Percentiles rank a stretch among this genome's conserved stretches.
These are phyloP conservation scores for Camelus dromedarius DNA, from an alignment of 2,113 vertebrate species.

Conservation along the genomic window DNA sequence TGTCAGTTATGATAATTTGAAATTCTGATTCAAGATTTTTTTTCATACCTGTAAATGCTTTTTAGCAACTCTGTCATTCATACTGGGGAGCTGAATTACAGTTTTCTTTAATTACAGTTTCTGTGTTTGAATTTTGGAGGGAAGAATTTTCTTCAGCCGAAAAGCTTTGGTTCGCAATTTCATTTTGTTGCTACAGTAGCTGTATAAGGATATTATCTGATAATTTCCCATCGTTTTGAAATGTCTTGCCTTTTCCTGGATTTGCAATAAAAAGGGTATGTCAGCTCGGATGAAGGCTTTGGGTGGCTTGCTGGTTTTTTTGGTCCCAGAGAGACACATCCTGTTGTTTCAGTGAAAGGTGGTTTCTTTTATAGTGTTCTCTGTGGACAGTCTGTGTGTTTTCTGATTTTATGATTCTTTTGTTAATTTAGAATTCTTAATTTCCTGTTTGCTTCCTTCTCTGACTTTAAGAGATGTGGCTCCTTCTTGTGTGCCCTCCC, in stretches of 20 bases:
- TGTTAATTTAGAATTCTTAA: not conserved
- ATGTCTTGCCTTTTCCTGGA: not conserved
- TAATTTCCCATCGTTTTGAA: not conserved
- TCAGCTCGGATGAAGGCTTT: not conserved
- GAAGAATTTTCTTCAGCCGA: not conserved
- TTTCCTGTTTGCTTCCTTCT: not conserved
- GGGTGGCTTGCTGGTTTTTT: not conserved
- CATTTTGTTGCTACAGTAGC: not conserved
- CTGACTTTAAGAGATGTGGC: too few relatives aligned
- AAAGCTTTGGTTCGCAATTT: not conserved
- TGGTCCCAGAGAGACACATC: not conserved
- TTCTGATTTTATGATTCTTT: not conserved
- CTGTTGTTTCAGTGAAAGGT: not conserved
- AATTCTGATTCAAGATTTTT: not conserved
- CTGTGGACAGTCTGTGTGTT: not conserved
- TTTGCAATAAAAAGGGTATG: not conserved
- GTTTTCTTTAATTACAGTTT: not conserved
- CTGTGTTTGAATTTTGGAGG: not conserved
- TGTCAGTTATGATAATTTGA: not conserved
- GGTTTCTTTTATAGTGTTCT: not conserved
- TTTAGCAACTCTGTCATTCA: not conserved
- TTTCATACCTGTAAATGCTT: not conserved
- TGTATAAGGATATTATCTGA: not conserved
- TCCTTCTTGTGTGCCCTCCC: accelerated
- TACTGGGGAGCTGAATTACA: not conserved